Evolutionary conservation across 2,113 vertebrate species (phyloP).

Genomic region (Platysternon megacephalum): DNA sequence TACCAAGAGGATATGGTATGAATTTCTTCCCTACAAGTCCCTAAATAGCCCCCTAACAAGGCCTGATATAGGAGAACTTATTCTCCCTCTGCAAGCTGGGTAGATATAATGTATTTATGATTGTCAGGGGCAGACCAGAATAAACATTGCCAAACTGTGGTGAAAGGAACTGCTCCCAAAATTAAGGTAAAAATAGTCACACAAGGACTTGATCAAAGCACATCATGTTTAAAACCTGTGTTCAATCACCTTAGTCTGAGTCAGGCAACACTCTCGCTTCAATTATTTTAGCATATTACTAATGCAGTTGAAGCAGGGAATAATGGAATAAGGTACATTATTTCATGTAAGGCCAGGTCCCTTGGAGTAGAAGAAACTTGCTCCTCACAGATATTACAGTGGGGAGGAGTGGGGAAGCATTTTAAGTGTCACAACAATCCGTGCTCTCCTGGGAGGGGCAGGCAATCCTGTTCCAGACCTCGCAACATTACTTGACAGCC

Average conservation of each 20-base stretch:
- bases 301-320: neutral
- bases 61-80: neutral
- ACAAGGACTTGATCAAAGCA: neutral
- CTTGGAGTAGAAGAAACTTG: accelerated
- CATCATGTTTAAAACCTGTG: neutral
- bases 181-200: neutral
- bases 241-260: neutral
- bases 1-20: neutral
- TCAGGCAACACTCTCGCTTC: neutral
- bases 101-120: neutral
- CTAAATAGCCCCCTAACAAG: neutral
- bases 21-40: neutral
- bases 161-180: neutral
- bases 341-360: neutral
- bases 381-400: neutral
- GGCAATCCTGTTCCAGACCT: neutral
- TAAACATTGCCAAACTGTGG: neutral
- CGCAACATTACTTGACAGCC: neutral
- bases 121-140: neutral
- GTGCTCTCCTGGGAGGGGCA: neutral
- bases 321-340: accelerated
- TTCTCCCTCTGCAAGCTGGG: neutral
- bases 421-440: neutral
- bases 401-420: neutral
- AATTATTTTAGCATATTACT: neutral